Conservation (phyloP, 2,113 vertebrate species). For the Malurus elegans region DNA sequence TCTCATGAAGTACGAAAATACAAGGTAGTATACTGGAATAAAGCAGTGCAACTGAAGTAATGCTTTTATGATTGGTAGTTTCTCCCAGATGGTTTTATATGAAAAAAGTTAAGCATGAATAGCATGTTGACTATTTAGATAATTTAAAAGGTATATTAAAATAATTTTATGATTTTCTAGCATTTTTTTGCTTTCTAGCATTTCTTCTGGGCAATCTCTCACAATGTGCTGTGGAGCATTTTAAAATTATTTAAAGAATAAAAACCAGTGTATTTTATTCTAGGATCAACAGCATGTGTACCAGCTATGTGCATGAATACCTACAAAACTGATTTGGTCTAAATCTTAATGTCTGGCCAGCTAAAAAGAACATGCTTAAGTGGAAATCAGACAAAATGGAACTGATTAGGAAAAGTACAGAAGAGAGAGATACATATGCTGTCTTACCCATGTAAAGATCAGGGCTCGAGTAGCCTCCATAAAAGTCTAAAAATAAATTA, state of each 20-base stretch:
- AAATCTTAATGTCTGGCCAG: background rate
- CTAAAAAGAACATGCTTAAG: background rate
- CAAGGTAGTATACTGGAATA: background rate
- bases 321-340: background rate
- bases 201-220: background rate
- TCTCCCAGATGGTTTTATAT: background rate
- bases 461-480: background rate
- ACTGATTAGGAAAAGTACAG: background rate
- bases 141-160: conserved; percentile 16
- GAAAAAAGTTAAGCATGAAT: background rate
- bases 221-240: background rate
- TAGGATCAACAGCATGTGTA: background rate
- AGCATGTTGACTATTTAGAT: background rate
- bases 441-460: conserved; percentile 38
- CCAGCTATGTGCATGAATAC: background rate
- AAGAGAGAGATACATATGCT: background rate
- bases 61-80: background rate
- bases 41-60: background rate
- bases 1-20: background rate
- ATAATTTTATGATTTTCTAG: background rate
- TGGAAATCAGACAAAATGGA: background rate
- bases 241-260: background rate
- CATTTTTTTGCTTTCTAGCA: background rate
- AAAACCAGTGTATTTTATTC: background rate
- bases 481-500: conserved; percentile 40